Percentiles rank a stretch among this genome's conserved stretches.
These are phyloP conservation scores for Anastrepha obliqua DNA, from an alignment of 1,140 invertebrate genomes.

Conservation along the genomic window DNA sequence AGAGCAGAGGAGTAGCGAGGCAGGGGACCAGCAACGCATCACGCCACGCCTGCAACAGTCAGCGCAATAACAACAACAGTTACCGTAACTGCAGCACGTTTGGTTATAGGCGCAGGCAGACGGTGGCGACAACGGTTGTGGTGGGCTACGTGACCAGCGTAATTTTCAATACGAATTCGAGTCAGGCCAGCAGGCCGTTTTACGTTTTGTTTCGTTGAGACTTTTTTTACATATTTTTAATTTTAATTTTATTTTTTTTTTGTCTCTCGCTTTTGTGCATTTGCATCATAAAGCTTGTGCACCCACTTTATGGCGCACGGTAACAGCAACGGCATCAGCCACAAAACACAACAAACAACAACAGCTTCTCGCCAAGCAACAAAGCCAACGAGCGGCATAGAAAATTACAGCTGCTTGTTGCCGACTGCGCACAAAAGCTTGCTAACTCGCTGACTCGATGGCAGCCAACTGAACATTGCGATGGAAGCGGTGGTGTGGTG, in stretches of 20 bases:
- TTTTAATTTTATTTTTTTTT: neutral
- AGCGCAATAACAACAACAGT: neutral
- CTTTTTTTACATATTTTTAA: neutral
- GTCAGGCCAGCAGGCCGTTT: constrained; percentile 14
- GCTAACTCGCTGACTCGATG: neutral
- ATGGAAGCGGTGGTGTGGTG: neutral
- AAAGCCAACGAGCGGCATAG: neutral
- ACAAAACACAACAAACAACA: constrained; percentile 25
- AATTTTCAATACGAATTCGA: constrained; percentile 2
- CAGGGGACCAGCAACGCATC: neutral
- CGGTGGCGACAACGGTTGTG: neutral
- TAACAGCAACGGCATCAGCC: neutral
- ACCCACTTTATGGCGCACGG: constrained; percentile 37
- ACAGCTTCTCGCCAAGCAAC: neutral
- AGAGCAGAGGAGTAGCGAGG: neutral
- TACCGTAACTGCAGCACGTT: neutral
- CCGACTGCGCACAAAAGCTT: constrained; percentile 36
- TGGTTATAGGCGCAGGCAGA: neutral
- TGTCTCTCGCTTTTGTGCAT: constrained; percentile 14
- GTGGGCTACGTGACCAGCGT: constrained; percentile 33
- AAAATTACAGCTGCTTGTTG: constrained; percentile 48
- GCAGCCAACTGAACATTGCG: neutral
- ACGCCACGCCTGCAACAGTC: neutral
- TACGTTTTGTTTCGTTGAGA: neutral
- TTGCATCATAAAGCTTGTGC: constrained; percentile 39